A percentile compares a stretch with the other conserved stretches of the same genome.
phyloP scores from a whole-genome alignment of 2,888 invertebrate genomes.

The Leucophenga montana region DNA sequence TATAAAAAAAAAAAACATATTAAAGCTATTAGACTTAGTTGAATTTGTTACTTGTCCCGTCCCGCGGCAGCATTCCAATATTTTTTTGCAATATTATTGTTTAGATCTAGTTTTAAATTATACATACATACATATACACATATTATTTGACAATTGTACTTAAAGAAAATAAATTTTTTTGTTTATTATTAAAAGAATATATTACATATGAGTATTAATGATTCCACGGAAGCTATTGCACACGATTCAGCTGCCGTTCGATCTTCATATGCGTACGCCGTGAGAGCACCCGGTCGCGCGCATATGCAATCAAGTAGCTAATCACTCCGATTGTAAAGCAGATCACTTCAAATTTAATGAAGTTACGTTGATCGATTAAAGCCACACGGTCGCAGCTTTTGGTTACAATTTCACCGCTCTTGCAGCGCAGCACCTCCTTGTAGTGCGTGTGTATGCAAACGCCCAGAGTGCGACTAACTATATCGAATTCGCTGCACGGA shows the following conservation, averaged over 20 bases:
- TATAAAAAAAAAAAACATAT: background rate
- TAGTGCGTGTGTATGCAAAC: constrained; percentile 88
- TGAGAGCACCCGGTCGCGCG: constrained; percentile 65
- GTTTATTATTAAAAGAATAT: constrained; percentile 50
- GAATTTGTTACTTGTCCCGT: constrained; percentile 8
- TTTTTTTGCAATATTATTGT: constrained; percentile 46
- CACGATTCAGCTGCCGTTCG: constrained; percentile 68
- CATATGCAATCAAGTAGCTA: constrained; percentile 64
- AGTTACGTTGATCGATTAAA: constrained; percentile 87
- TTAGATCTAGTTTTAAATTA: constrained; percentile 59
- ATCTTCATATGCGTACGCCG: constrained; percentile 65
- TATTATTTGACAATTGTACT: constrained; percentile 21
- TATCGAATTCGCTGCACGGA: constrained; percentile 90
- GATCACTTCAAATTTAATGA: constrained; percentile 72
- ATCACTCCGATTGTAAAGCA: constrained; percentile 64
- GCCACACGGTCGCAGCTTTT: constrained; percentile 90
- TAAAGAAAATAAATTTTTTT: constrained; percentile 56
- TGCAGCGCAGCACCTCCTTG: constrained; percentile 87
- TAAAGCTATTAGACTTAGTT: constrained; percentile 10
- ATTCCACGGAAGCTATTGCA: constrained; percentile 50
- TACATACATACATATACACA: constrained; percentile 52
- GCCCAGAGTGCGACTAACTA: constrained; percentile 85
- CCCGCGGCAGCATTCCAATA: constrained; percentile 37
- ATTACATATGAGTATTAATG: constrained; percentile 35
- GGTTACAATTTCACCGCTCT: constrained; percentile 85